phyloP scores from a whole-genome alignment of 2,797 vertebrate genomes.

The Adrianichthys oophorus region DNA sequence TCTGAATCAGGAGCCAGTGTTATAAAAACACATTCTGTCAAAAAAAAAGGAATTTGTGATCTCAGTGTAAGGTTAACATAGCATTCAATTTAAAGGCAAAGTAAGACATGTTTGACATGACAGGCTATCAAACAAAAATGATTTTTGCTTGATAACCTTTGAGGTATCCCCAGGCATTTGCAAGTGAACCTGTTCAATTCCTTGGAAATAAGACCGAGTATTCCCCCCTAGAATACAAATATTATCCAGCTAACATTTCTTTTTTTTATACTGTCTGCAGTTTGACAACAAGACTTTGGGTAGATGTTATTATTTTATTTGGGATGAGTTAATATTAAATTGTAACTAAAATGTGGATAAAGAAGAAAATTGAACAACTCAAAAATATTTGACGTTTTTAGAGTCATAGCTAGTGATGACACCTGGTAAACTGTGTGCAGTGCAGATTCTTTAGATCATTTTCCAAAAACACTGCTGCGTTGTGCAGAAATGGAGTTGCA shows the following conservation, averaged over 20 bases:
- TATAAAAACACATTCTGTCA: not conserved
- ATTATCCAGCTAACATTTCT: constrained; percentile 25
- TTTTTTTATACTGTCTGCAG: constrained; percentile 32
- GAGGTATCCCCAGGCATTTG: constrained; percentile 32
- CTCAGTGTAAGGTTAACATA: not conserved
- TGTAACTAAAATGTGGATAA: too few species aligned
- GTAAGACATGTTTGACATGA: constrained; percentile 15
- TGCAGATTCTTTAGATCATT: too few species aligned
- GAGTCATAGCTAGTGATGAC: too few species aligned
- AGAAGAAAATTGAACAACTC: too few species aligned
- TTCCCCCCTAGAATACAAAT: constrained; percentile 37
- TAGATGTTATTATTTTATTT: too few species aligned
- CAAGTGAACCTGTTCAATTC: constrained; percentile 41
- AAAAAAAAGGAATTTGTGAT: not conserved
- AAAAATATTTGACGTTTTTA: too few species aligned
- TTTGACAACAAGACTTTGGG: too few species aligned
- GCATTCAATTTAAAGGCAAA: not conserved
- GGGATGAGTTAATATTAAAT: too few species aligned
- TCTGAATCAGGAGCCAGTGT: not conserved
- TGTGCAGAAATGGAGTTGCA: too few species aligned
- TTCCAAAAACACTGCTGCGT: too few species aligned
- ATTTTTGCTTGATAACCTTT: constrained; percentile 42
- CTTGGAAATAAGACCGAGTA: constrained; percentile 38
- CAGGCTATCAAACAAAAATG: constrained; percentile 24
- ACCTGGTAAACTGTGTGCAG: too few species aligned